Evolutionary conservation across 2,888 invertebrate genomes (phyloP).

Genomic region (Mythimna lalbum): DNA sequence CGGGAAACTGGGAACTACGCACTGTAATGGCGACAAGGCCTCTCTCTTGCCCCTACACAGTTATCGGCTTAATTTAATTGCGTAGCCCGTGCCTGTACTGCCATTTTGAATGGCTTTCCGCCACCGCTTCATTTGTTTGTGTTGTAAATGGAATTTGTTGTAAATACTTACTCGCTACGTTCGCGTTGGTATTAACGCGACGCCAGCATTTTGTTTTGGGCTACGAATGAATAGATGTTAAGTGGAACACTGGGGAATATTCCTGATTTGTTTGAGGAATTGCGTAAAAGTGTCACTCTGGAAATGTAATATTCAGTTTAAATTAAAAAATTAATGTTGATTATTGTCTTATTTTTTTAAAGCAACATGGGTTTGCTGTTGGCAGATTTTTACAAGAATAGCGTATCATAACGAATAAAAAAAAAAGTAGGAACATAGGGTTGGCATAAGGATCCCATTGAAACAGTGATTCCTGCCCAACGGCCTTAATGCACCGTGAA

Average conservation of each 20-base stretch:
- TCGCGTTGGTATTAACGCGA: slow-evolving; percentile 30
- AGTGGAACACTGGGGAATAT: slow-evolving; percentile 20
- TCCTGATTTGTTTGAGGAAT: slow-evolving; percentile 18
- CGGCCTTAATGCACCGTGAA: not conserved
- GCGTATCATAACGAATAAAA: too few species aligned
- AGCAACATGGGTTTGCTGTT: not conserved
- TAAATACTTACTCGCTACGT: slow-evolving; percentile 43
- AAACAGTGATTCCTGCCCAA: not conserved
- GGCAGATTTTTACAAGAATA: too few species aligned
- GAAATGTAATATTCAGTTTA: not conserved
- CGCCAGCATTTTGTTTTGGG: slow-evolving; percentile 41
- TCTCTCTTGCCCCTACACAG: slow-evolving; percentile 51
- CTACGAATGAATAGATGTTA: slow-evolving; percentile 33
- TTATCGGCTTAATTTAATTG: slow-evolving; percentile 71
- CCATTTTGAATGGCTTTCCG: slow-evolving; percentile 61
- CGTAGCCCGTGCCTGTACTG: slow-evolving; percentile 52
- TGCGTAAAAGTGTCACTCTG: slow-evolving; percentile 1
- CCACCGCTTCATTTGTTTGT: slow-evolving; percentile 62
- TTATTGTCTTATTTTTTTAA: not conserved
- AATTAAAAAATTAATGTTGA: not conserved
- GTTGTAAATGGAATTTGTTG: slow-evolving; percentile 60
- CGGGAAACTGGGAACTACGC: slow-evolving; percentile 49
- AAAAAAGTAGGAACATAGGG: too few species aligned
- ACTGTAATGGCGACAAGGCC: slow-evolving; percentile 58
- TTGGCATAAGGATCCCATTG: not conserved